Evolutionary conservation across 2,888 invertebrate species (phyloP).

Genomic region (Xestia sexstrigata): DNA sequence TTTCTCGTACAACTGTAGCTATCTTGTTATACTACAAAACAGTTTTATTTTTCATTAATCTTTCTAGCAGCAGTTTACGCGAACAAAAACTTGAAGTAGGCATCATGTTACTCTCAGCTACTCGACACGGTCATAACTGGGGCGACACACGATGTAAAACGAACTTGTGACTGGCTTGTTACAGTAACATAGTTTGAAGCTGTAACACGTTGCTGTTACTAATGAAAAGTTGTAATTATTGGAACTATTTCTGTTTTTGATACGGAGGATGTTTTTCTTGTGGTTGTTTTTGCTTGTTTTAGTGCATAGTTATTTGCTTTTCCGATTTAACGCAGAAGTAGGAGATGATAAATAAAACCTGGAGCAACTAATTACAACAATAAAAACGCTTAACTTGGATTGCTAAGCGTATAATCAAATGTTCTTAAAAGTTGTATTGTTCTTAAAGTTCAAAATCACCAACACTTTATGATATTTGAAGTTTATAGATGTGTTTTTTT

Average conservation of each 20-base stretch:
- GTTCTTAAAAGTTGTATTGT: no score
- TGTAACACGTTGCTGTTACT: slow-evolving; percentile 19
- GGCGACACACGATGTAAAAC: slow-evolving; percentile 45
- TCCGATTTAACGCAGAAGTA: not conserved
- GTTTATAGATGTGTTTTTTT: not conserved
- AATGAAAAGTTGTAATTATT: slow-evolving; percentile 24
- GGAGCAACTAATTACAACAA: no score
- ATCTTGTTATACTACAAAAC: slow-evolving; percentile 9
- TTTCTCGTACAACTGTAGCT: not conserved
- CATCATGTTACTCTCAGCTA: slow-evolving; percentile 44
- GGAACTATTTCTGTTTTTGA: slow-evolving; percentile 16
- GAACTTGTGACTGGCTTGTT: slow-evolving; percentile 49
- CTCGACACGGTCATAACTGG: slow-evolving; percentile 56
- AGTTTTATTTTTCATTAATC: slow-evolving; percentile 20
- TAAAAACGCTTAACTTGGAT: no score
- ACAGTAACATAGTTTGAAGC: slow-evolving; percentile 17
- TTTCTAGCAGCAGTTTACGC: slow-evolving; percentile 18
- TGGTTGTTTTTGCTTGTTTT: not conserved
- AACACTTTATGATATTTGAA: no score
- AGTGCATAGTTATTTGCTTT: not conserved
- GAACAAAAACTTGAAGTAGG: slow-evolving; percentile 40
- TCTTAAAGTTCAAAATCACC: no score
- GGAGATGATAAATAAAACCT: no score
- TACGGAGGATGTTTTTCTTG: not conserved
- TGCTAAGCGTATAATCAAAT: no score